Conservation (phyloP, 2,888 invertebrate genomes). For the Cheilosia scutellata region DNA sequence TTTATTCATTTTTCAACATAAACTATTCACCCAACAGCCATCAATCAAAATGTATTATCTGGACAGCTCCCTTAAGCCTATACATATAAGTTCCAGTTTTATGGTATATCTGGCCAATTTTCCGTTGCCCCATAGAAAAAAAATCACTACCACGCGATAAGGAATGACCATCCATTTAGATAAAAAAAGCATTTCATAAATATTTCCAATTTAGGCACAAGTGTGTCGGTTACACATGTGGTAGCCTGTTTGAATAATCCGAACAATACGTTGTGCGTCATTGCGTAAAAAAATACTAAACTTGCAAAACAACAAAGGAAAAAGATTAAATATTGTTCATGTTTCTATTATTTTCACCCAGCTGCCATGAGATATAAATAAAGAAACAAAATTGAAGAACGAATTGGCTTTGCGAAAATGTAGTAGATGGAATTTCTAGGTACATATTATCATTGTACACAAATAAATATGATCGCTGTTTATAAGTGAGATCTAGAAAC, state of each 20-base stretch:
- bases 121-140: conserved; percentile 10
- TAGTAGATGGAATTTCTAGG: too few species aligned
- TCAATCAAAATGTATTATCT: conserved; percentile 69
- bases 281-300: background rate
- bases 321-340: too few species aligned
- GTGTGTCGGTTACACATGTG: conserved; percentile 56
- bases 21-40: conserved; percentile 46
- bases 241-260: conserved; percentile 4
- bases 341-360: background rate
- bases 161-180: conserved; percentile 54
- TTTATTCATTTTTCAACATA: conserved; percentile 37
- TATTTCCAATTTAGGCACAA: conserved; percentile 42
- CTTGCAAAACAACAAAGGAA: background rate
- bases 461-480: too few species aligned
- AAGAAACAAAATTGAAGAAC: background rate
- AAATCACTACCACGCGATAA: conserved; percentile 49
- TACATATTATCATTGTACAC: too few species aligned
- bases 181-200: conserved; percentile 35
- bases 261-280: conserved; percentile 44
- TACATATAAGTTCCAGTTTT: conserved; percentile 8
- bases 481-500: too few species aligned
- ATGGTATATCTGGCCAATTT: conserved; percentile 38
- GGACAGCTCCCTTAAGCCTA: conserved; percentile 45
- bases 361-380: background rate
- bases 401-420: too few species aligned